Evolutionary conservation across 2,113 vertebrate genomes (phyloP).

Genomic region (Agapornis roseicollis): DNA sequence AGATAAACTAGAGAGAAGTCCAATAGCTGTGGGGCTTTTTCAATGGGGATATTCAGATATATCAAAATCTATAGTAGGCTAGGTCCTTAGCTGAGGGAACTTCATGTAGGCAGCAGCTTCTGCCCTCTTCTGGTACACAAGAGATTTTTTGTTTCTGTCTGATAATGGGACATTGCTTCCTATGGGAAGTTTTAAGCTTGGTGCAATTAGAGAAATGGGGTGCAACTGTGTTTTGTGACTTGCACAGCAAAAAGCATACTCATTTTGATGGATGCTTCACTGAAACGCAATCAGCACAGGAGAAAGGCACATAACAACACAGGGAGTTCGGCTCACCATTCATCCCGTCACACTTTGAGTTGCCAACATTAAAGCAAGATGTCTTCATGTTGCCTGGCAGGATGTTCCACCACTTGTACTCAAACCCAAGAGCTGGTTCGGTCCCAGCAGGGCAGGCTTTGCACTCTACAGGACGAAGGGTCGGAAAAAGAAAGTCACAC

Average conservation of each 20-base stretch:
- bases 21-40: neutral
- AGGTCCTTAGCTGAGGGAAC: neutral
- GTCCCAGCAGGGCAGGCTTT: slow-evolving; percentile 90
- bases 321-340: slow-evolving; percentile 81
- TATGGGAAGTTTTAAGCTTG: neutral
- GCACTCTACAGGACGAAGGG: slow-evolving; percentile 76
- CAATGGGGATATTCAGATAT: neutral
- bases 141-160: neutral
- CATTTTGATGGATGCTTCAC: neutral
- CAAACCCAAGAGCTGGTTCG: slow-evolving; percentile 88
- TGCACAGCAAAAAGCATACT: neutral
- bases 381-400: slow-evolving; percentile 95
- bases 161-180: neutral
- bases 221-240: neutral
- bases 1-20: neutral
- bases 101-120: neutral
- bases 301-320: neutral
- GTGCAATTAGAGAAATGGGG: neutral
- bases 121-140: neutral
- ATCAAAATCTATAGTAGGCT: neutral
- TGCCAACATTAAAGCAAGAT: slow-evolving; percentile 95
- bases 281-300: neutral
- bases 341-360: slow-evolving; percentile 94
- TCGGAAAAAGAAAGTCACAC: neutral
- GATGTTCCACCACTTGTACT: slow-evolving; percentile 98